phyloP scores from a whole-genome alignment of 1,140 invertebrate genomes.

The Pseudomyrmex concolor region DNA sequence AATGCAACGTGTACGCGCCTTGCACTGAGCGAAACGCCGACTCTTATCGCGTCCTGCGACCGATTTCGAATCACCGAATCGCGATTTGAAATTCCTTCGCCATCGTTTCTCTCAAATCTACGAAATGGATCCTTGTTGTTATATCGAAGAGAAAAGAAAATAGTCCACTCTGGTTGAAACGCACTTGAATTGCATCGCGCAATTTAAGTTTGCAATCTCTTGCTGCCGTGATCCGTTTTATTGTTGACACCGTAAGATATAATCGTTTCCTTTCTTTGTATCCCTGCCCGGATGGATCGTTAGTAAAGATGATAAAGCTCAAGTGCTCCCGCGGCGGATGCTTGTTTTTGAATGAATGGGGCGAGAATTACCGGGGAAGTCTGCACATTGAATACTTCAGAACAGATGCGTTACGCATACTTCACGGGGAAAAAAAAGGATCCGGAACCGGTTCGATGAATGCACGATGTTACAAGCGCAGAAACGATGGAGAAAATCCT shows the following conservation, averaged over 20 bases:
- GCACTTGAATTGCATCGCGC: background rate
- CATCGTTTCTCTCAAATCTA: constrained; percentile 16
- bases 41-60: background rate
- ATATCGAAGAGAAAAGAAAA: background rate
- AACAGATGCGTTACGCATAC: constrained; percentile 26
- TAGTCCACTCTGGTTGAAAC: background rate
- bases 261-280: background rate
- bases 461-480: background rate
- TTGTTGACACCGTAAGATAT: background rate
- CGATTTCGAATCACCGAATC: constrained; percentile 35
- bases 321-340: background rate
- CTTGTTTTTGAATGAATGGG: constrained; percentile 34
- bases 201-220: background rate
- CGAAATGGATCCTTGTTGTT: constrained; percentile 14
- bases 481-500: constrained; percentile 8
- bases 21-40: background rate
- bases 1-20: constrained; percentile 36
- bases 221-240: background rate
- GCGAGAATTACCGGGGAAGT: constrained; percentile 4
- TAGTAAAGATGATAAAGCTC: background rate
- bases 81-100: constrained; percentile 27
- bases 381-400: background rate
- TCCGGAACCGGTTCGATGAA: constrained; percentile 30
- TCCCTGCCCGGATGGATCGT: background rate
- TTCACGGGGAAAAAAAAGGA: constrained; percentile 31